phyloP scores from a whole-genome alignment of 92 coral and sea anemone species.

The Metridium senile region DNA sequence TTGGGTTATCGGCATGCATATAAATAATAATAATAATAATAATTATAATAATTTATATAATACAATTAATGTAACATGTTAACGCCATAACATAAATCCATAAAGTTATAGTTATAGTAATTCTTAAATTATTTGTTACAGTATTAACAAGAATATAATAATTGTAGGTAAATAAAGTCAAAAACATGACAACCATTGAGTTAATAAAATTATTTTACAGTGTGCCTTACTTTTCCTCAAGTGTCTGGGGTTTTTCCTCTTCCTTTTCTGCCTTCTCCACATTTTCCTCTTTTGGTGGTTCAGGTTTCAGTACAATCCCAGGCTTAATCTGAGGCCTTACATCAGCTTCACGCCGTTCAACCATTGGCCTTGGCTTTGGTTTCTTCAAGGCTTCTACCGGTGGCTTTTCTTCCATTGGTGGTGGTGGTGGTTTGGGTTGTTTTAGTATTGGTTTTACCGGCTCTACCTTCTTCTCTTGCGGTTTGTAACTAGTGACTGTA shows the following conservation, averaged over 20 bases:
- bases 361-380: slow-evolving; percentile 29
- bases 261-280: slow-evolving; percentile 17
- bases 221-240: slow-evolving; percentile 40
- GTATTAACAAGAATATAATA: too few species aligned
- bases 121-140: too few species aligned
- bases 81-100: too few species aligned
- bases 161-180: background rate
- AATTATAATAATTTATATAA: too few species aligned
- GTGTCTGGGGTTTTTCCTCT: slow-evolving; percentile 27
- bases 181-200: too few species aligned
- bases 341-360: slow-evolving; percentile 47
- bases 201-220: too few species aligned
- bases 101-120: too few species aligned
- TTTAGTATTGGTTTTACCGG: slow-evolving; percentile 62
- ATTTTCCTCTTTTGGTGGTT: slow-evolving; percentile 24
- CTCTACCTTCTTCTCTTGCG: slow-evolving; percentile 47
- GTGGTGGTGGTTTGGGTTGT: slow-evolving; percentile 34
- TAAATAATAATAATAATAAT: too few species aligned
- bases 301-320: slow-evolving; percentile 32
- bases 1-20: too few species aligned
- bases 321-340: slow-evolving; percentile 35
- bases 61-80: too few species aligned
- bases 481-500: slow-evolving; percentile 59
- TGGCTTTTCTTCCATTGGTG: slow-evolving; percentile 21
- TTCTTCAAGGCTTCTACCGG: slow-evolving; percentile 15